Evolutionary conservation across 2,888 invertebrate genomes (phyloP), one percentile per base, ranked within the genome.

Genomic region (Hymenopus coronatus): DNA sequence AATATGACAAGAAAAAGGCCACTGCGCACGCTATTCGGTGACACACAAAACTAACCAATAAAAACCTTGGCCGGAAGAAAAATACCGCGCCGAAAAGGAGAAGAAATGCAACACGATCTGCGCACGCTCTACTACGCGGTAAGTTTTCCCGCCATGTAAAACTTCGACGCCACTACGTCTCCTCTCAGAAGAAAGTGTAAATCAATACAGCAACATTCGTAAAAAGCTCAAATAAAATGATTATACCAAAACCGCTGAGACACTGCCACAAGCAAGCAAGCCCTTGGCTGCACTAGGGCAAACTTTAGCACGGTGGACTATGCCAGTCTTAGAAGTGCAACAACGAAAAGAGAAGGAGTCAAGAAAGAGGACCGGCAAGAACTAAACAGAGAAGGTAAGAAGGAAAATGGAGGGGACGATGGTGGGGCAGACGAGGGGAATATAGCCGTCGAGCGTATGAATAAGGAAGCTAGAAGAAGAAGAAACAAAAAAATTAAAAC

Each of bases 41-140:
- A 12, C 87, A 82, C 30, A 70, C 6, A 87, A 87, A 87, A 82
- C 87, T 70, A 87, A 33, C 87, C 87, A 87, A 87, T 87, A 87
- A 87, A 87, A 87, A 87, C 87, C 82, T 82, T 9, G 33, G 30
- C 25, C 33, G 28, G 20, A 85, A 28, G 15, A 27, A 85, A 81
- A 86, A 70, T 82, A 14, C 9, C 20, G 28, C 8, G 28, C 30
- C 15, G 40, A 82, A 33, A 27, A 82, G n/a, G 40, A 25, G 82
- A 82, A 87, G 33, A 40, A 87, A 87, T 87, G 20, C 25, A 70
- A 70, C 15, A 82, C 82, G 87, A 82, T 82, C 87, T 82, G 87
- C 87, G 87, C 87, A 87, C 82, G 87, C 87, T 82, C 87, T 30
- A 54, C 12, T 82, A 82, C 87, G 40, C n/a, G 7, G 87, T 27